A percentile compares a stretch with the other conserved stretches of the same genome.
phyloP scores from a whole-genome alignment of 2,888 invertebrate species.

The Gymnocheta viridis region DNA sequence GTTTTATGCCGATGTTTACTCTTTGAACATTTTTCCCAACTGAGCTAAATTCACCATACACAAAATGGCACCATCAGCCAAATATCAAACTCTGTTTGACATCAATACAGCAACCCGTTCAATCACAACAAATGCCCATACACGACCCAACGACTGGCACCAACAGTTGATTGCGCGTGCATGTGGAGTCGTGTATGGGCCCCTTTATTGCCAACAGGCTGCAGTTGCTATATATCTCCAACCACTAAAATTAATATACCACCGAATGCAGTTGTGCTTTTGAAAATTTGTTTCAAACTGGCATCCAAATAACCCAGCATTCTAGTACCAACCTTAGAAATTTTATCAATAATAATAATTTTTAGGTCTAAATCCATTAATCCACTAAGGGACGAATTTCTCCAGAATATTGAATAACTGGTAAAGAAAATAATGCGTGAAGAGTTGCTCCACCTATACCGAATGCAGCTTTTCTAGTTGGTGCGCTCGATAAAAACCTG shows the following conservation, averaged over 20 bases:
- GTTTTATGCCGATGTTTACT: no score
- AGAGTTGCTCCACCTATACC: slow-evolving; percentile 44
- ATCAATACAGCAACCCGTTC: no score
- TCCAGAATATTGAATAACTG: slow-evolving; percentile 40
- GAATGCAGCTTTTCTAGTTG: slow-evolving; percentile 48
- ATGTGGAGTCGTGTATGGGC: no score
- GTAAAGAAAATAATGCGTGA: slow-evolving; percentile 46
- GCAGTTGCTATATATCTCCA: slow-evolving; percentile 20
- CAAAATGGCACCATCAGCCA: no score
- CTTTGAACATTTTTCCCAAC: no score
- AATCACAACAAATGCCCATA: no score
- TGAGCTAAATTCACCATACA: no score
- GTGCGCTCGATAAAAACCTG: slow-evolving; percentile 30
- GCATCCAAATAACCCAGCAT: slow-evolving; percentile 37
- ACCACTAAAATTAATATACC: slow-evolving; percentile 34
- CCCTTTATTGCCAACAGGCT: slow-evolving; percentile 21
- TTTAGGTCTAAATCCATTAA: slow-evolving; percentile 49
- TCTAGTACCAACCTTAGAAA: slow-evolving; percentile 56
- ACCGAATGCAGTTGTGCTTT: slow-evolving; percentile 30
- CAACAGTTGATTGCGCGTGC: no score
- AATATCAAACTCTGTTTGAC: no score
- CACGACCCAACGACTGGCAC: no score
- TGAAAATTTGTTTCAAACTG: slow-evolving; percentile 51
- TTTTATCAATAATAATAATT: slow-evolving; percentile 57
- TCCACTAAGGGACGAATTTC: slow-evolving; percentile 41